These are phyloP conservation scores for Apis florea DNA, from an alignment of 1,140 invertebrate species.

Conservation along the genomic window DNA sequence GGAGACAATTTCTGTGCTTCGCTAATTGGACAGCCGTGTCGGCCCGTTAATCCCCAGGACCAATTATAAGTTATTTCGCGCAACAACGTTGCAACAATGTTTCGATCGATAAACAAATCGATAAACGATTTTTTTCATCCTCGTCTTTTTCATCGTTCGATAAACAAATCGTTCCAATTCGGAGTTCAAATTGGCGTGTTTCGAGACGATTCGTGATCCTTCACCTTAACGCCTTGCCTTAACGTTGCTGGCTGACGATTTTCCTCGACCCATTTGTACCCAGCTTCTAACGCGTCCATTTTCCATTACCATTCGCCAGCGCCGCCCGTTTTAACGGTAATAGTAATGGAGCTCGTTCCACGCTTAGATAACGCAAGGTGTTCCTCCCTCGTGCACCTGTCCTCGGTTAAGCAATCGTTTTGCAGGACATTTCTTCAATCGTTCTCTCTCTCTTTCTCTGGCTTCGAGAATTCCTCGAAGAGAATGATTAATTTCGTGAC, in stretches of 20 bases:
- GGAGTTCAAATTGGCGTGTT: background rate
- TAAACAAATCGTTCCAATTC: background rate
- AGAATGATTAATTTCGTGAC: background rate
- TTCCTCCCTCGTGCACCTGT: slow-evolving; percentile 7
- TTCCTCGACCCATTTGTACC: slow-evolving; percentile 13
- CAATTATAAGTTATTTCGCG: slow-evolving; percentile 39
- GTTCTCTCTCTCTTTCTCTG: background rate
- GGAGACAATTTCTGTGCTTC: slow-evolving; percentile 25
- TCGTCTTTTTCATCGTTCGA: background rate
- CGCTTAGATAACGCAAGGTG: slow-evolving; percentile 53
- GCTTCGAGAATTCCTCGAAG: background rate
- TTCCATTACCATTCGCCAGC: slow-evolving; percentile 58
- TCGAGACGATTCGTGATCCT: background rate
- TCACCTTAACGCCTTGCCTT: slow-evolving; percentile 31
- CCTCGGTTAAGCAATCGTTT: slow-evolving; percentile 21
- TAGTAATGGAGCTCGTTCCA: slow-evolving; percentile 31
- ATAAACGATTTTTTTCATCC: no score
- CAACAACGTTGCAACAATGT: background rate
- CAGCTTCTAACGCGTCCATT: slow-evolving; percentile 47
- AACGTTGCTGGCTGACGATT: slow-evolving; percentile 38
- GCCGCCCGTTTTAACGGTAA: slow-evolving; percentile 55
- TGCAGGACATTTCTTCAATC: slow-evolving; percentile 20
- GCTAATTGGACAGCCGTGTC: slow-evolving; percentile 35
- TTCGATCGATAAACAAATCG: no score
- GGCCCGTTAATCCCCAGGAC: slow-evolving; percentile 29